phyloP scores from a whole-genome alignment of 2,113 vertebrate species.

The Malurus melanocephalus region DNA sequence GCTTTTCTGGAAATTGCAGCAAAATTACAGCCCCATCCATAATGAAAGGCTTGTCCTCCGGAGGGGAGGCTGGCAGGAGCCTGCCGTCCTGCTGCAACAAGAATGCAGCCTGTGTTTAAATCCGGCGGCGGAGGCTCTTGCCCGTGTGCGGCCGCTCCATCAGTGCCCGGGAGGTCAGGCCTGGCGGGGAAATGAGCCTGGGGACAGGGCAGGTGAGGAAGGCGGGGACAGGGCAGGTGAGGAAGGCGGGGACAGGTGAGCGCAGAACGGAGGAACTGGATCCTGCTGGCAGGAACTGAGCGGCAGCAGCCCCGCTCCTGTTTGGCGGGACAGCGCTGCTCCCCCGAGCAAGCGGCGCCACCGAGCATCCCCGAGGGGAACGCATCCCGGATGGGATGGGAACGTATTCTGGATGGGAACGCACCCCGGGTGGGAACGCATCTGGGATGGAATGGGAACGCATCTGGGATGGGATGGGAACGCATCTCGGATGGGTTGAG shows the following conservation, averaged over 20 bases:
- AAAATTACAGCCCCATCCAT: not conserved
- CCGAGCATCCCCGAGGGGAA: not conserved
- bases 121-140: not conserved
- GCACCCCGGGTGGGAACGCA: not conserved
- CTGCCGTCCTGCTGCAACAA: not conserved
- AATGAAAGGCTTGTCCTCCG: not conserved
- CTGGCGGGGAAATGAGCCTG: not conserved
- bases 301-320: not conserved
- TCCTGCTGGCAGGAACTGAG: not conserved
- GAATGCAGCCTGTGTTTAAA: conserved; percentile 2
- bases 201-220: not conserved
- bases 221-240: not conserved
- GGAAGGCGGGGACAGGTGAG: not conserved
- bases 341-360: not conserved
- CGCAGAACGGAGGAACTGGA: not conserved
- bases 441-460: rapidly evolving
- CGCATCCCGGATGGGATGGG: not conserved
- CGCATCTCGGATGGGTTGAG: no score
- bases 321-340: not conserved
- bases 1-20: not conserved
- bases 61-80: conserved; percentile 6
- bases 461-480: not conserved
- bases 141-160: not conserved
- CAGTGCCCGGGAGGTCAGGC: not conserved
- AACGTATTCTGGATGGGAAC: not conserved